These are phyloP conservation scores for Andrena hattorfiana DNA, from an alignment of 2,888 invertebrate genomes.

Conservation along the genomic window DNA sequence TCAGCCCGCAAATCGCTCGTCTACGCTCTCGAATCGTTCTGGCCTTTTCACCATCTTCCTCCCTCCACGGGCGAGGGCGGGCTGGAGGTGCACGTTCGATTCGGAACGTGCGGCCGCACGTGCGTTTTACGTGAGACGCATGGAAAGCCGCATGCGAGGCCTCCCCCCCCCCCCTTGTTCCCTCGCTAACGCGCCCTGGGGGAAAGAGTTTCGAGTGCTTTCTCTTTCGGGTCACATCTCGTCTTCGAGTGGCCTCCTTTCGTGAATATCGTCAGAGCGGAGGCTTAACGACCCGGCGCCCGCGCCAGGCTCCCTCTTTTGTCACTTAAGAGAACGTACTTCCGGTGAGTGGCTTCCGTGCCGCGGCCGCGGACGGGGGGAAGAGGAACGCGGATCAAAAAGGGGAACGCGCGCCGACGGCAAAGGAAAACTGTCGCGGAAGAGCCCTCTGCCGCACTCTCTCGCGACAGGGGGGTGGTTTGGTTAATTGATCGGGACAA, in stretches of 20 bases:
- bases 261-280: conserved; percentile 32
- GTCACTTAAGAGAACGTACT: conserved; percentile 51
- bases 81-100: conserved; percentile 22
- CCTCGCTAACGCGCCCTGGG: neutral
- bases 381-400: neutral
- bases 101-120: conserved; percentile 33
- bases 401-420: conserved; percentile 6
- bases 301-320: conserved; percentile 43
- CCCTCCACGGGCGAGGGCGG: neutral
- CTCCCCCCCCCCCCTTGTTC: neutral
- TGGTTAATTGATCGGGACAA: conserved; percentile 31
- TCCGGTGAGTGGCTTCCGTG: conserved; percentile 39
- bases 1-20: conserved; percentile 46
- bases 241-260: conserved; percentile 34
- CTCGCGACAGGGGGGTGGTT: neutral
- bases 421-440: conserved; percentile 14
- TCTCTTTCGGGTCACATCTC: conserved; percentile 54
- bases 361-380: neutral
- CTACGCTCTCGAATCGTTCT: conserved; percentile 16
- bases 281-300: conserved; percentile 40
- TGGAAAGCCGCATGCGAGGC: conserved; percentile 2
- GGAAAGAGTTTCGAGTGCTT: conserved; percentile 44
- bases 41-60: neutral
- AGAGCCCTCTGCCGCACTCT: neutral
- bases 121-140: conserved; percentile 58